Base-by-base conservation (phyloP, 2,888 invertebrate genomes). In the Mechanitis messenoides region DNA sequence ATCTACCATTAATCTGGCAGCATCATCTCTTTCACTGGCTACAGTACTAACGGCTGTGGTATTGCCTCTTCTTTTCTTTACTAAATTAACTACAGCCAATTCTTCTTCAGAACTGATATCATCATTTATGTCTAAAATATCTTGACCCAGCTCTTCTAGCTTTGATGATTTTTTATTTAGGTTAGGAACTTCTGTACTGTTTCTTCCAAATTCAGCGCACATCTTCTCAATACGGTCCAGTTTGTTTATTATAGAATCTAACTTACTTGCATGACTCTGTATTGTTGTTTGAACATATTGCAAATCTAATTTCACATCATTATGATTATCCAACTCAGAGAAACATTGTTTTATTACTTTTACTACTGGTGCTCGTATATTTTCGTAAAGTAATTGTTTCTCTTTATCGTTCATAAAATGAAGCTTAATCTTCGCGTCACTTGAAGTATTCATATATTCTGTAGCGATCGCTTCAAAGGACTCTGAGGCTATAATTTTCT, bases 371-470 rank as follows among this genome's bases (percentile, higher is more conserved):
- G 71, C 70, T 69, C 74, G 79, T 63, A 89, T 80, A 65, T 77
- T 83, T 60, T 88, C 84, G 64, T 74, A 79, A 38, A 90, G 77
- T 45, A 74, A 65, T 56, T 76, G 72, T 69, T 83, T 88, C 47
- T 87, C 87, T 64, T 73, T 75, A 12, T 84, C 83, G 59, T 84
- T 84, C 87, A 88, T 89, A 35, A 89, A 74, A 68, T 85, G 83
- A 68, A 87, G 77, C 81, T 88, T 88, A 62, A 88, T 83, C 67
- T 77, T 81, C 11, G 75, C 73, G 12, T 83, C 79, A 20, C 75
- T 78, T 50, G 69, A 61, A 28, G 70, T 62, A 33, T 78, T 72
- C 47, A 74, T 72, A n/a, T 77, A 68, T 71, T 85, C 84, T 2
- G 80, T 79, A 2, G 85, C 85, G 33, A 87, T 65, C 38, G 83